Evolutionary conservation across 1,140 invertebrate species (phyloP), one percentile per base, ranked within the genome.

Genomic region (Drosophila eugracilis): DNA sequence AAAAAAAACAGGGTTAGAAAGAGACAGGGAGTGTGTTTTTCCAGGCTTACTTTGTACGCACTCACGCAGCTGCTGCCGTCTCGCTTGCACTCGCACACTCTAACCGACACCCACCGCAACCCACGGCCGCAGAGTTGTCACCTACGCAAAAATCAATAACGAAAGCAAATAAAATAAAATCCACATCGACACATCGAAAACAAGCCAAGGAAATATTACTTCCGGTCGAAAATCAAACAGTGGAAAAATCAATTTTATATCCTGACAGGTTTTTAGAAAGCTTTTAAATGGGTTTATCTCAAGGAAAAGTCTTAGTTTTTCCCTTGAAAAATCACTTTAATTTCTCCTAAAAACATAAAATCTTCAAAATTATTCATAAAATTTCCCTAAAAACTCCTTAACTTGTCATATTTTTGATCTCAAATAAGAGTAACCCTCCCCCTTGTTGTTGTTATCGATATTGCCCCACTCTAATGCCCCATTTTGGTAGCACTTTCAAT

Each of bases 111-210:
- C 4, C 12, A 34, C 2, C 4, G 36, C 9, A 14, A 15, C 15
- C 15, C 60, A 53, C 75, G 7, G n/a, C n/a, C 39, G 42, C 48
- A 30, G 34, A 42, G 72, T 62, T 85, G 76, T 76, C 76, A 80
- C 81, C 72, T 67, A 76, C 53, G 41, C 65, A 67, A 83, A 83
- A 78, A 73, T 73, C 70, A 73, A 73, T 73, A 73, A 39, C 19
- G 32, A 75, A 49, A 74, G 52, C 41, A 66, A 53, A 53, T 48
- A 59, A 47, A 67, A 75, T 44, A 34, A 17, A 48, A 57, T 41
- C 26, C 21, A 49, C 53, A 74, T 58, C 30, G 15, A 42, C 45
- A 42, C 45, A 22, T 28, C 10, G 37, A 65, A 73, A 71, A 50
- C 21, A 52, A 52, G 26, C 30, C 37, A 41, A 54, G 17, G 22